Base-by-base conservation (phyloP, 2,797 vertebrate genomes). In the Labroides dimidiatus region DNA sequence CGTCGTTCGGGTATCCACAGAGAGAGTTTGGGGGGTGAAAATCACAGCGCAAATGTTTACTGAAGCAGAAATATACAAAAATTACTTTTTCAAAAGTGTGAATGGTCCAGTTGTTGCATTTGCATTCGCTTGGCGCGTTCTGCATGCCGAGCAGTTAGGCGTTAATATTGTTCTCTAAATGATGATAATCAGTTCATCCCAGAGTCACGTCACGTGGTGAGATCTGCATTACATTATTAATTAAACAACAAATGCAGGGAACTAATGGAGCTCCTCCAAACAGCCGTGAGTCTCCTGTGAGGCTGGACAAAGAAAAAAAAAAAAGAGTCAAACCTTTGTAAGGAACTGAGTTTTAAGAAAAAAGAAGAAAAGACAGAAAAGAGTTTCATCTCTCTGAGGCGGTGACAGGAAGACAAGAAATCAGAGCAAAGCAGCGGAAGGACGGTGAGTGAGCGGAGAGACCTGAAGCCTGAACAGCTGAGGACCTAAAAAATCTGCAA, bases 121-220 rank as follows among this genome's bases (percentile, higher is more conserved):
- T 82, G 60, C 68, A 85, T 85, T 80, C 49, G 39, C 37, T 63
- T 75, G 67, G 80, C 70, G 74, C 59, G 60, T 71, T 70, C 24
- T 68, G 79, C 61, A 81, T 78, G 53, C 58, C 33, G 71, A 84
- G 63, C 43, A 75, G 81, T 75, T 73, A 64, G 63, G 72, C 72
- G 72, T 77, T 84, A 68, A 78, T 84, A 75, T 80, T n/a, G 80
- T 87, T 86, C 75, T 81, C 41, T 52, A 75, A 84, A 83, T 70
- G 36, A 85, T 84, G 70, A 69, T 81, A 81, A 87, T 81, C 66
- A 77, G 54, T 75, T 86, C 30, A 86, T 87, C 79, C 85, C 68
- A 60, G 76, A 84, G 75, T 87, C 83, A 80, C 52, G 69, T 81
- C 62, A 61, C 67, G 72, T 62, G 69, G 66, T 78, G 70, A 73